Conservation (phyloP, 2,888 invertebrate species). For the Caenorhabditis sinica region DNA sequence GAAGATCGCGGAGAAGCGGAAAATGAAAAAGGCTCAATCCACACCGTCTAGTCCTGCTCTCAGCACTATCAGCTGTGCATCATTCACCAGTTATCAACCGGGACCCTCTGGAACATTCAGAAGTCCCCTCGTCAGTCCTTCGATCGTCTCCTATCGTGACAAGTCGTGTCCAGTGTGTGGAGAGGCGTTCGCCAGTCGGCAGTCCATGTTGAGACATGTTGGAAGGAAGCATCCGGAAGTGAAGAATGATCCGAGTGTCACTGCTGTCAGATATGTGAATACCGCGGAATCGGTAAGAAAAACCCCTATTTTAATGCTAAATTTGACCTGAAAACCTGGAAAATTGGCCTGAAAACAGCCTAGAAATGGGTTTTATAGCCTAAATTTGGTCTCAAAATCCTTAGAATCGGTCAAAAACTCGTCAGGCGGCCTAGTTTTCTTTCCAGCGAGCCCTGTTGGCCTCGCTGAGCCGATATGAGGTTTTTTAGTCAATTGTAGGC, state of each 20-base stretch:
- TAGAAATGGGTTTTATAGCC: too few species aligned
- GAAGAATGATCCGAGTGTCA: conserved; percentile 57
- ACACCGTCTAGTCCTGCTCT: conserved; percentile 58
- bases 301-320: background rate
- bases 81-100: conserved; percentile 41
- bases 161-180: conserved; percentile 69
- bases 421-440: too few species aligned
- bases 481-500: too few species aligned
- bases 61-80: conserved; percentile 34
- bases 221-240: conserved; percentile 70
- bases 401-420: too few species aligned
- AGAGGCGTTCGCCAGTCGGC: conserved; percentile 66
- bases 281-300: conserved; percentile 66
- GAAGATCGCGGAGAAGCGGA: conserved; percentile 39
- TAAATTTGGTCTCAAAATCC: too few species aligned
- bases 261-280: conserved; percentile 52
- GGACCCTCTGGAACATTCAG: conserved; percentile 13
- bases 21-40: conserved; percentile 25
- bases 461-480: too few species aligned
- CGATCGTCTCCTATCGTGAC: conserved; percentile 45
- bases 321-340: background rate
- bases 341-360: too few species aligned
- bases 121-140: conserved; percentile 36
- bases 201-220: conserved; percentile 71
- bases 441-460: too few species aligned